A percentile compares a stretch with the other conserved stretches of the same genome.
phyloP scores from a whole-genome alignment of 2,888 invertebrate genomes.

The Stegophylla sp. region DNA sequence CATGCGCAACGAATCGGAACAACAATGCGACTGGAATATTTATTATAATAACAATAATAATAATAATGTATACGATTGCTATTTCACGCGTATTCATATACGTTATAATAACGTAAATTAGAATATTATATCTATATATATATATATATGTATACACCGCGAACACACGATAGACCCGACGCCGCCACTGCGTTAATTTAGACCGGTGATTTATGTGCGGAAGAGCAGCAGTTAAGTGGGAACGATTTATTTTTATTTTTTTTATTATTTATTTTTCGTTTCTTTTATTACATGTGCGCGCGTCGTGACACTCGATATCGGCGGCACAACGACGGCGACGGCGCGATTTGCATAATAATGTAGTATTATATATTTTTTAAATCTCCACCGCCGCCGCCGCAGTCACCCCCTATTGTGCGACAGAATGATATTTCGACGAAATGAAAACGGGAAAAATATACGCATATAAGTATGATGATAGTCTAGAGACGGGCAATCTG shows the following conservation, averaged over 20 bases:
- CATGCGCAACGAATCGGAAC: slow-evolving; percentile 47
- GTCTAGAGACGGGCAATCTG: too few species aligned
- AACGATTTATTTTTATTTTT: slow-evolving; percentile 8
- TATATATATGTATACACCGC: too few species aligned
- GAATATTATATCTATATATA: too few species aligned
- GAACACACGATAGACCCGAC: not conserved
- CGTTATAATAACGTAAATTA: slow-evolving; percentile 11
- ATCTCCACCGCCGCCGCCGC: too few species aligned
- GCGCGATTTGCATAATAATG: slow-evolving; percentile 35
- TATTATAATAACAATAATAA: not conserved
- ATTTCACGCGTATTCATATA: not conserved
- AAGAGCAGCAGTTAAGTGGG: not conserved
- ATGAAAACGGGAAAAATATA: too few species aligned
- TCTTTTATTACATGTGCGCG: not conserved
- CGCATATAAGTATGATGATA: too few species aligned
- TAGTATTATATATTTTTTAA: not conserved
- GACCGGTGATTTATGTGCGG: slow-evolving; percentile 39
- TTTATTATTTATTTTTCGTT: not conserved
- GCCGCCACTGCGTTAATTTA: slow-evolving; percentile 7
- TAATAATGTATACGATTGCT: not conserved
- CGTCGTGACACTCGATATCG: slow-evolving; percentile 43
- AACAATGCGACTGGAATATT: slow-evolving; percentile 8
- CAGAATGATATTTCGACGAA: too few species aligned
- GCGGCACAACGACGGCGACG: slow-evolving; percentile 12
- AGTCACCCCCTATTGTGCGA: too few species aligned